Conservation (phyloP, 2,797 vertebrate species). For the Argya squamiceps region DNA sequence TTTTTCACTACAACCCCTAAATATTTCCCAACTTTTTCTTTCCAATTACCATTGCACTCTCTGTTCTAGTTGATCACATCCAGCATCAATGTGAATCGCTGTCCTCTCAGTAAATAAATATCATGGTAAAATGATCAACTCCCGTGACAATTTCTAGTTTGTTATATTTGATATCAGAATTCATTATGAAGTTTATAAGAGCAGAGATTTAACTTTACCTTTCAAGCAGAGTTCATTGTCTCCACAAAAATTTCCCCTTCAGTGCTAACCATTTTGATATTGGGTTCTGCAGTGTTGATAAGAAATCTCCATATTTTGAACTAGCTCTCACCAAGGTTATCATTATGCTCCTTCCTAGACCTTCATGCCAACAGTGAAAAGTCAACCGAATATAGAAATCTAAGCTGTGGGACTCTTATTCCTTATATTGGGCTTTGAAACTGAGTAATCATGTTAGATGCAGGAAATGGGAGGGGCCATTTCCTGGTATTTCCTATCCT, state of each 20-base stretch:
- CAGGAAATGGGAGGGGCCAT: not conserved
- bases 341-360: not conserved
- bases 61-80: not conserved
- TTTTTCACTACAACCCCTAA: not conserved
- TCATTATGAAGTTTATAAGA: not conserved
- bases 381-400: not conserved
- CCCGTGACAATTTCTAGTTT: not conserved
- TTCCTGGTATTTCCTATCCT: not conserved
- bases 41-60: not conserved
- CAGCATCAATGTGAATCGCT: not conserved
- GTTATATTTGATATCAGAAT: not conserved
- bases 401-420: not conserved
- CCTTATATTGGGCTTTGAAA: not conserved
- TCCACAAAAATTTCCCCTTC: not conserved
- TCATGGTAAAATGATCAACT: not conserved
- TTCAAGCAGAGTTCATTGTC: not conserved
- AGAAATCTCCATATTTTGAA: not conserved
- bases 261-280: not conserved
- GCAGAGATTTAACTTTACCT: not conserved
- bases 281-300: not conserved
- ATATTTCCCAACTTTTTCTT: not conserved
- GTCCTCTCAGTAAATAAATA: not conserved
- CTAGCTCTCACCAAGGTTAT: not conserved
- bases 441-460: not conserved
- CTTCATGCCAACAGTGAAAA: not conserved